These are phyloP conservation scores for Thunnus thynnus DNA, from an alignment of 2,113 vertebrate species.

Conservation along the genomic window DNA sequence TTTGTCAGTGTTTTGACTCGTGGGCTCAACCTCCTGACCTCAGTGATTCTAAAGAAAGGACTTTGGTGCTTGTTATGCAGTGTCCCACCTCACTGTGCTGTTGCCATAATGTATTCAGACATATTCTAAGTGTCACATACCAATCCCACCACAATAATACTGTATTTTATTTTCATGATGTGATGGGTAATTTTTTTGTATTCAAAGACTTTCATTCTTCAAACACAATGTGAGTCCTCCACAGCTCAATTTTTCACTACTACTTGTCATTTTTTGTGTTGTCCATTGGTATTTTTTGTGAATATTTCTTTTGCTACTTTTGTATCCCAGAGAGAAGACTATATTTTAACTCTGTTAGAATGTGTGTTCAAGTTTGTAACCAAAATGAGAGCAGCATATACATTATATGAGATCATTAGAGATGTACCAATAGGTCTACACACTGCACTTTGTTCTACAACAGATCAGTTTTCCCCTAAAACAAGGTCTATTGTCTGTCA, in stretches of 20 bases:
- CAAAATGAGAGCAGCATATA: slow-evolving; percentile 77
- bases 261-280: slow-evolving; percentile 49
- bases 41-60: slow-evolving; percentile 52
- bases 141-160: slow-evolving; percentile 30
- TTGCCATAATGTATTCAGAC: slow-evolving; percentile 55
- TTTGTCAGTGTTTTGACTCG: slow-evolving; percentile 38
- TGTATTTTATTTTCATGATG: slow-evolving; percentile 43
- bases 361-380: slow-evolving; percentile 81
- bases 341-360: slow-evolving; percentile 81
- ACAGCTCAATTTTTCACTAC: slow-evolving; percentile 26
- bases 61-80: slow-evolving; percentile 66
- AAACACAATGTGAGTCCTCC: slow-evolving; percentile 18
- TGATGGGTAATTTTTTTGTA: slow-evolving; percentile 33
- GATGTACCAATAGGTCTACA: slow-evolving; percentile 76
- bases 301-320: slow-evolving; percentile 82
- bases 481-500: slow-evolving; percentile 69
- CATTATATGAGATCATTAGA: slow-evolving; percentile 63
- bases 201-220: slow-evolving; percentile 4
- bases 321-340: slow-evolving; percentile 81
- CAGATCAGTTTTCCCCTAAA: slow-evolving; percentile 55
- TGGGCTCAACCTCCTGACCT: slow-evolving; percentile 67
- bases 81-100: slow-evolving; percentile 69
- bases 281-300: slow-evolving; percentile 38
- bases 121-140: slow-evolving; percentile 41
- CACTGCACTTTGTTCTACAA: slow-evolving; percentile 80